phyloP scores from a whole-genome alignment of 1,140 invertebrate genomes.

The Aricia agestis region DNA sequence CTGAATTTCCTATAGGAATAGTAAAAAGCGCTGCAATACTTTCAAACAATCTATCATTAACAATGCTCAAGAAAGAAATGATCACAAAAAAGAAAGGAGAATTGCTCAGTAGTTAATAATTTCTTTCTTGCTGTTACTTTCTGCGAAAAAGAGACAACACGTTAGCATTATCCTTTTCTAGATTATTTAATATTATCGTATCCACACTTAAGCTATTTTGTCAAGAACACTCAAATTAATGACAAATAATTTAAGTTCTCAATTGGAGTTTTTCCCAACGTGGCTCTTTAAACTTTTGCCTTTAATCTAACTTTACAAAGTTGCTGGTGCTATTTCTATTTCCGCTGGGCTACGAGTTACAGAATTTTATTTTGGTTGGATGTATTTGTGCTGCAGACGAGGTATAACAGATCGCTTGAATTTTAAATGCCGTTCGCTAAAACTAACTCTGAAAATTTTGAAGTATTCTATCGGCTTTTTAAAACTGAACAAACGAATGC shows the following conservation, averaged over 20 bases:
- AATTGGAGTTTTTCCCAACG: background rate
- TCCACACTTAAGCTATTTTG: background rate
- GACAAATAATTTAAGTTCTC: background rate
- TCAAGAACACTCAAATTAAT: background rate
- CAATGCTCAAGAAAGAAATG: background rate
- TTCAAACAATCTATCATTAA: background rate
- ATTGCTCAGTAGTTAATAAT: background rate
- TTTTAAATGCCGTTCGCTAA: background rate
- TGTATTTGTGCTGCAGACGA: background rate
- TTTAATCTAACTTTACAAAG: constrained; percentile 1
- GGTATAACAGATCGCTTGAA: background rate
- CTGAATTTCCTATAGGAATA: background rate
- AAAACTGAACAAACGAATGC: background rate
- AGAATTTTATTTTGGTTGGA: background rate
- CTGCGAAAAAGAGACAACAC: background rate
- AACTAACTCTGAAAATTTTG: background rate
- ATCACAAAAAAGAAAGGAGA: too few relatives aligned
- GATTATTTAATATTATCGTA: background rate
- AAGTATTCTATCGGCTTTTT: background rate
- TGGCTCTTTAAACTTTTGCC: background rate
- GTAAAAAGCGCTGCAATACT: background rate
- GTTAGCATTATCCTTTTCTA: background rate
- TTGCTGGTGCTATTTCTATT: background rate
- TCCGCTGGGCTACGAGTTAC: background rate
- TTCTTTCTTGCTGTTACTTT: background rate